Percentiles rank a stretch among this genome's conserved stretches.
phyloP scores from a whole-genome alignment of 2,113 vertebrate genomes.

The Microcebus lehilahytsara region DNA sequence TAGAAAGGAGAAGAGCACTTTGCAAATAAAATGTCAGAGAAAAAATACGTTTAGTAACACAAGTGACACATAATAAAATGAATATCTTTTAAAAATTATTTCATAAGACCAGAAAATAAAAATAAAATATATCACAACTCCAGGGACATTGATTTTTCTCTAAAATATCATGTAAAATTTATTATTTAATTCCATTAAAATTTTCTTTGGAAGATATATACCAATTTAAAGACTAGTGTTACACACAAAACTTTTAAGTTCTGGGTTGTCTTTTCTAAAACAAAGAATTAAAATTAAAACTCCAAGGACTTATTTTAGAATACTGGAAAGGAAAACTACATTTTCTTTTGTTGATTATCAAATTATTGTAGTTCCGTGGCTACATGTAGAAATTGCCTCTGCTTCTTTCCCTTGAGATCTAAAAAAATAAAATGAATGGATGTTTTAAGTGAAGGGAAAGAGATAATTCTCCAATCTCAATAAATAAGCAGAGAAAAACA shows the following conservation, averaged over 20 bases:
- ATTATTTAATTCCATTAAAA: conserved; percentile 43
- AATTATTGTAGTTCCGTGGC: neutral
- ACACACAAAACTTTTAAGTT: conserved; percentile 23
- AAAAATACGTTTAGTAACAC: conserved; percentile 18
- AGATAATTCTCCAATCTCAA: neutral
- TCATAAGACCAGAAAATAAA: conserved; percentile 41
- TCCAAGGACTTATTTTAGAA: conserved; percentile 22
- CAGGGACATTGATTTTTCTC: conserved; percentile 32
- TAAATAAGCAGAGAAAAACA: neutral
- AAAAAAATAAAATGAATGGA: conserved; percentile 44
- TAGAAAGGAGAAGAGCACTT: conserved; percentile 36
- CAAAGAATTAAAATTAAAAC: conserved; percentile 44
- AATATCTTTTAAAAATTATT: conserved; percentile 41
- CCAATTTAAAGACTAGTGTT: conserved; percentile 32
- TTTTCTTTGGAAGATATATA: conserved; percentile 32
- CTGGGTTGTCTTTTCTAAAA: conserved; percentile 45
- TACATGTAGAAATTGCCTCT: conserved; percentile 35
- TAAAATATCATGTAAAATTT: conserved; percentile 36
- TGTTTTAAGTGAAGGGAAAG: neutral
- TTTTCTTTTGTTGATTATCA: conserved; percentile 40
- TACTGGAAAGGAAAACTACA: neutral
- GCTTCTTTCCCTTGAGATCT: neutral
- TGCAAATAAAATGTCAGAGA: conserved; percentile 50
- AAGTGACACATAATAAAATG: conserved; percentile 34
- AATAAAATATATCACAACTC: conserved; percentile 48